Evolutionary conservation across 2,888 invertebrate species (phyloP).

Genomic region (Arenicola marina): DNA sequence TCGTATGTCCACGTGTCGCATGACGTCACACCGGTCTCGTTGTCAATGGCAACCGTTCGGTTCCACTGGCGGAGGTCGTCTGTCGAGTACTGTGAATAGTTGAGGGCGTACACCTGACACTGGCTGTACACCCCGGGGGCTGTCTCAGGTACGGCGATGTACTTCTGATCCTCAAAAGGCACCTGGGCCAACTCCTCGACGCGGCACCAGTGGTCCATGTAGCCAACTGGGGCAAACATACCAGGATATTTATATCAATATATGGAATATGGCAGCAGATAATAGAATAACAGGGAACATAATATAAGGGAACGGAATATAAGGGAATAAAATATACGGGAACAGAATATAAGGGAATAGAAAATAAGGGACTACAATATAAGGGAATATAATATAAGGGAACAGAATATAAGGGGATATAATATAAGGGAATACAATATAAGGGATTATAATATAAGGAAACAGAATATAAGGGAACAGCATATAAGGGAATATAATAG

Average conservation of each 20-base stretch:
- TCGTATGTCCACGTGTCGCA: neutral
- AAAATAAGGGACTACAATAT: no score
- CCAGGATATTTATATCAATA: no score
- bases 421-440: no score
- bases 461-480: no score
- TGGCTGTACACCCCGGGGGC: neutral
- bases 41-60: neutral
- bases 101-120: neutral
- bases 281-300: neutral
- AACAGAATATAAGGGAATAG: no score
- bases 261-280: no score
- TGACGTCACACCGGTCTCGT: neutral
- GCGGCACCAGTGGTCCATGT: neutral
- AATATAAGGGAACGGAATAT: neutral
- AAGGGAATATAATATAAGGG: no score
- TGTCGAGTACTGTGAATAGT: neutral
- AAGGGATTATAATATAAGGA: no score
- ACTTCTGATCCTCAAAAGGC: neutral
- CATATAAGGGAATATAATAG: no score
- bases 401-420: no score
- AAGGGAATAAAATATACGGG: no score
- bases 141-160: neutral
- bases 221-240: no score
- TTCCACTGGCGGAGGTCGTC: neutral
- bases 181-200: neutral